Conservation (phyloP, 2,797 vertebrate species). For the Luscinia megarhynchos region DNA sequence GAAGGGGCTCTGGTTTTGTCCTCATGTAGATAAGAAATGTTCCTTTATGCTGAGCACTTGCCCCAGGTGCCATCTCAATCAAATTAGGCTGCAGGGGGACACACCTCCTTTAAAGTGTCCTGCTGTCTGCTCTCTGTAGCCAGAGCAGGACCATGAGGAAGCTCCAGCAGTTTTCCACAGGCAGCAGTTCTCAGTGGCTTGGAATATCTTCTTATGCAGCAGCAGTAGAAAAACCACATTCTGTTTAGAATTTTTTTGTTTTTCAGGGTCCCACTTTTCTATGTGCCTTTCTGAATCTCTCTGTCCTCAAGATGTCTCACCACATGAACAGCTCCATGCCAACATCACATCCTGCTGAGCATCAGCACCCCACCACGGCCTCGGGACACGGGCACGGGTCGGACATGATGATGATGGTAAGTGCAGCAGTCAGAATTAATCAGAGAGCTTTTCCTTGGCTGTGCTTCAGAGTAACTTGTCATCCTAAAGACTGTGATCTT, state of each 20-base stretch:
- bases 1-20: not conserved
- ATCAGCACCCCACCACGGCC: constrained; percentile 42
- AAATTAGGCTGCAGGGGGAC: not conserved
- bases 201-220: not conserved
- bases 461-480: not conserved
- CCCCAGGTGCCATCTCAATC: not conserved
- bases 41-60: not conserved
- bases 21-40: constrained; percentile 1
- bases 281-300: not conserved
- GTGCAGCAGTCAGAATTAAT: not conserved
- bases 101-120: not conserved
- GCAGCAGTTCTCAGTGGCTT: not conserved
- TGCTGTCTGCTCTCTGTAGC: not conserved
- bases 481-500: not conserved
- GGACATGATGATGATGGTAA: constrained; percentile 79
- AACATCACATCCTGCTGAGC: constrained; percentile 51
- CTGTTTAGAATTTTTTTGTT: not conserved
- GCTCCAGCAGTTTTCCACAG: not conserved
- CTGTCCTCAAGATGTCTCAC: constrained; percentile 3
- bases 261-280: constrained; percentile 27
- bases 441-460: not conserved
- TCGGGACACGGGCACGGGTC: constrained; percentile 29
- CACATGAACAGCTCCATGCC: constrained; percentile 35
- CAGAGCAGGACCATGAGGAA: not conserved
- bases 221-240: not conserved